phyloP scores from a whole-genome alignment of 1,140 invertebrate species.

The Drosophila cardini region DNA sequence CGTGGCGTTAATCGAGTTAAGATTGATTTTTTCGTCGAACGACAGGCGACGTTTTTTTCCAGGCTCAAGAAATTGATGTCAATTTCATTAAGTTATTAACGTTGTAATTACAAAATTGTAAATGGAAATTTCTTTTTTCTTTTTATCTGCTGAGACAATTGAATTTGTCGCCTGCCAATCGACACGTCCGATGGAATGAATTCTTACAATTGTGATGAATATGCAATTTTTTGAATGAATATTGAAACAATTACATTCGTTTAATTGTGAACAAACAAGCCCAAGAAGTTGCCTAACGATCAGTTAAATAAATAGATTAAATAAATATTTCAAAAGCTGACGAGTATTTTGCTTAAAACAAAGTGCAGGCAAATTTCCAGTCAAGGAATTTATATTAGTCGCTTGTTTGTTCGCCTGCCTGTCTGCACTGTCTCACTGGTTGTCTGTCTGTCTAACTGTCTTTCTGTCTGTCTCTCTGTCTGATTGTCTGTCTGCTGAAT shows the following conservation, averaged over 20 bases:
- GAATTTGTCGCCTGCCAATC: slow-evolving; percentile 48
- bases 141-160: slow-evolving; percentile 43
- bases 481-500: slow-evolving; percentile 60
- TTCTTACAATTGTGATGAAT: background rate
- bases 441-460: slow-evolving; percentile 15
- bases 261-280: slow-evolving; percentile 35
- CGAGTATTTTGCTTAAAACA: slow-evolving; percentile 3
- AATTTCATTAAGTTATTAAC: slow-evolving; percentile 80
- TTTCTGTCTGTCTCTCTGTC: slow-evolving; percentile 22
- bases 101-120: slow-evolving; percentile 73
- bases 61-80: slow-evolving; percentile 63
- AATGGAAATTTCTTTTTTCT: slow-evolving; percentile 63
- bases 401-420: slow-evolving; percentile 39
- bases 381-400: slow-evolving; percentile 51
- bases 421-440: slow-evolving; percentile 6
- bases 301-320: slow-evolving; percentile 35
- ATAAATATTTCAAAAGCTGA: slow-evolving; percentile 11
- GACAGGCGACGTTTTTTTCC: slow-evolving; percentile 15
- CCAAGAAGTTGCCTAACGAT: slow-evolving; percentile 16
- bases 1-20: slow-evolving; percentile 73
- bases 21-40: slow-evolving; percentile 65
- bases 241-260: slow-evolving; percentile 29
- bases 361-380: slow-evolving; percentile 32
- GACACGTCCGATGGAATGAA: slow-evolving; percentile 9
- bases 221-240: slow-evolving; percentile 15